Conservation (phyloP, 2,888 invertebrate genomes). For the Rhingia rostrata region DNA sequence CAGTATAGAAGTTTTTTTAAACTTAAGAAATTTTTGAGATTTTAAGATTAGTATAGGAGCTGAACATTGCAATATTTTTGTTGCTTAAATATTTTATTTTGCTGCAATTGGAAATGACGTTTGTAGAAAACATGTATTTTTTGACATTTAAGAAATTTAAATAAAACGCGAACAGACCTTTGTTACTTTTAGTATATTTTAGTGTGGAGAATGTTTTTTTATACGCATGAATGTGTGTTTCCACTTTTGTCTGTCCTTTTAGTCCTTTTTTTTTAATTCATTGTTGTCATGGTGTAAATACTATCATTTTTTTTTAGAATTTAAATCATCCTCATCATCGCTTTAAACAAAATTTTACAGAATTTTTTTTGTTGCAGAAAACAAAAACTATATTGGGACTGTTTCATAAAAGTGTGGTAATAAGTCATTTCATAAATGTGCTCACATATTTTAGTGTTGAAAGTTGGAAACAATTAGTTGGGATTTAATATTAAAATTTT, state of each 20-base stretch:
- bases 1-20: no score
- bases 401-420: constrained; percentile 20
- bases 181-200: not conserved
- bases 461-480: no score
- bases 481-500: no score
- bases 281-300: constrained; percentile 30
- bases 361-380: constrained; percentile 10
- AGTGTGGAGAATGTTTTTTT: constrained; percentile 10
- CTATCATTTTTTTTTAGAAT: constrained; percentile 39
- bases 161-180: constrained; percentile 27
- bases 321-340: constrained; percentile 69
- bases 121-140: not conserved
- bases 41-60: no score
- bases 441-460: no score
- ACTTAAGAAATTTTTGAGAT: no score
- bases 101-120: no score
- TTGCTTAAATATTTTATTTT: no score
- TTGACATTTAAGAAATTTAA: not conserved
- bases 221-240: constrained; percentile 31
- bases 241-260: not conserved
- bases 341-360: constrained; percentile 33
- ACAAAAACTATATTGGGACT: constrained; percentile 17
- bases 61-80: no score
- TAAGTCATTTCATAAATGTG: no score
- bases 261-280: constrained; percentile 20